Base-by-base conservation (phyloP, 2,888 invertebrate genomes). In the Abrostola tripartita region DNA sequence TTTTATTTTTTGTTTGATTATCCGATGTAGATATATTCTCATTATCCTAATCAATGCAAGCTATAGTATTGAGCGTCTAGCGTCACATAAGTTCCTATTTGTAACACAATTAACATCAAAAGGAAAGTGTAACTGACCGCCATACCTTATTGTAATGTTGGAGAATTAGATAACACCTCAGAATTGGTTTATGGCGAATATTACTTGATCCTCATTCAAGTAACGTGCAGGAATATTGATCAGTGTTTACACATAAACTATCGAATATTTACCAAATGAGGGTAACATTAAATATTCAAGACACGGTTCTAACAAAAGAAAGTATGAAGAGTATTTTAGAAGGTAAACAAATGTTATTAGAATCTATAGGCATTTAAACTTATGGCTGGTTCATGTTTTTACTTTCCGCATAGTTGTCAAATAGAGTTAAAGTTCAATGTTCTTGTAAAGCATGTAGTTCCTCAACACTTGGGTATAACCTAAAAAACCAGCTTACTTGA, bases 151-250 rank as follows among this genome's bases (percentile, higher is more conserved):
- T 47, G 44, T 47, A 47, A 47, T 47, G 14, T 47, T 4, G 2
- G 8, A 14, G 14, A 24, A 47, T 44, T 47, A 47, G 44, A 14
- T 9, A 14, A 14, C 52, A 68, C 62, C 57, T 61, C 53, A 36
- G 52, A 63, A 61, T 65, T 51, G 62, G 56, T 61, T 60, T 54
- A 57, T 65, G 68, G 65, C 61, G 55, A 70, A 66, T 65, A 63
- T 74, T 67, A 77, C 54, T 78, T 59, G 71, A 68, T 71, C 64
- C 49, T 73, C 68, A 76, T 71, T 71, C 76, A 55, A 52, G 53
- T 52, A 71, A 58, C 67, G 68, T 68, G 52, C 64, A 70, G 53
- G 78, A 79, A 79, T 77, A 77, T 78, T 82, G 76, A 81, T 76
- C 78, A 72, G 73, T 51, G 61, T 56, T 64, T 63, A 59, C 72